phyloP scores from a whole-genome alignment of 2,888 invertebrate genomes.

The Liodrosophila aerea region DNA sequence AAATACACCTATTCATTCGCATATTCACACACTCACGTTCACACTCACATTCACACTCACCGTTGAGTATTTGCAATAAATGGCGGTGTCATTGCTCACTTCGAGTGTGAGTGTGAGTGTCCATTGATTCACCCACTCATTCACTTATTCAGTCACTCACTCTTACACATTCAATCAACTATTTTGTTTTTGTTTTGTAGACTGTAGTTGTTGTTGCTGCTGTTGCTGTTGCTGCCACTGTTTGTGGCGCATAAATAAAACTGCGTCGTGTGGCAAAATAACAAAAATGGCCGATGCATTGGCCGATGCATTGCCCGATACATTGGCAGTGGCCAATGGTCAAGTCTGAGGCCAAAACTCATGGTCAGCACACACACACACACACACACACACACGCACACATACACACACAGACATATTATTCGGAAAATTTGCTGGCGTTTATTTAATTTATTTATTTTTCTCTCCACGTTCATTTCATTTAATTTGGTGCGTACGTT shows the following conservation, averaged over 20 bases:
- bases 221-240: constrained; percentile 4
- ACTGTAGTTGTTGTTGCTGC: constrained; percentile 8
- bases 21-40: constrained; percentile 1
- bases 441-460: constrained; percentile 21
- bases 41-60: background rate
- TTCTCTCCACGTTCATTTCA: background rate
- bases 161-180: constrained; percentile 19
- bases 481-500: no score
- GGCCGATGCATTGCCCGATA: constrained; percentile 20
- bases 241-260: constrained; percentile 44
- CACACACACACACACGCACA: constrained; percentile 4
- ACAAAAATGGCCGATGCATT: constrained; percentile 32
- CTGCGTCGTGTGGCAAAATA: constrained; percentile 36
- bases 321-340: constrained; percentile 20
- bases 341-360: background rate
- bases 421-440: constrained; percentile 7
- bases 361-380: constrained; percentile 4
- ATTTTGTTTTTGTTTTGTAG: constrained; percentile 24
- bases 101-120: constrained; percentile 33
- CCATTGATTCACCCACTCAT: constrained; percentile 28
- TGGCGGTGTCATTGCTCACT: constrained; percentile 51
- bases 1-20: no score
- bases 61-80: constrained; percentile 30
- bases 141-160: constrained; percentile 10
- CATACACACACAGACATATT: background rate